Conservation (phyloP, 2,888 invertebrate species). For the Eurois occulta region DNA sequence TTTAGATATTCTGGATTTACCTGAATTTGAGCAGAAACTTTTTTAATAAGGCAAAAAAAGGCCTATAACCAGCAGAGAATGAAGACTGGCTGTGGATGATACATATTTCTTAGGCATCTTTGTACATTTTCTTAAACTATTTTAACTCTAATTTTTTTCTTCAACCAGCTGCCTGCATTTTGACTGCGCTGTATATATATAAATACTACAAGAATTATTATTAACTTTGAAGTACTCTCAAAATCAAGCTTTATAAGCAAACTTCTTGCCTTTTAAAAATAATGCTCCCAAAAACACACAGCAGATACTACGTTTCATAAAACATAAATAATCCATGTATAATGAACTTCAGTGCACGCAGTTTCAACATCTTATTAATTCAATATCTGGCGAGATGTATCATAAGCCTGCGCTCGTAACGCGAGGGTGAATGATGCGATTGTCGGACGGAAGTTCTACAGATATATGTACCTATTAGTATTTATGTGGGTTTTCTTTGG, state of each 20-base stretch:
- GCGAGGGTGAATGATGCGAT: constrained; percentile 32
- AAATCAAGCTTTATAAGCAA: not conserved
- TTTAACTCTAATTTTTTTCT: not conserved
- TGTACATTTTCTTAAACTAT: not conserved
- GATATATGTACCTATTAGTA: constrained; percentile 39
- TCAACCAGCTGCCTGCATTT: not conserved
- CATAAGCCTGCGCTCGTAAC: constrained; percentile 48
- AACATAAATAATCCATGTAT: constrained; percentile 52
- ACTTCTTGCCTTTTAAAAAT: not conserved
- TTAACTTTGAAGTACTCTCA: not conserved
- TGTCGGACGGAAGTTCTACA: constrained; percentile 23
- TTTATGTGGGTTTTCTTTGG: constrained; percentile 37
- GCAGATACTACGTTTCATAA: constrained; percentile 3
- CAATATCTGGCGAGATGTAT: constrained; percentile 59
- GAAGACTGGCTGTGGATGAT: not conserved
- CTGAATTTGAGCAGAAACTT: not conserved
- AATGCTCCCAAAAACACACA: constrained; percentile 3
- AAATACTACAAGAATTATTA: not conserved
- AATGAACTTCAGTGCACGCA: constrained; percentile 51
- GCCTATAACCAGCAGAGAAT: not conserved
- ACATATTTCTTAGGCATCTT: not conserved
- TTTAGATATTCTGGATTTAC: not conserved
- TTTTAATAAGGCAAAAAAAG: not conserved
- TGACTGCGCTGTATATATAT: not conserved
- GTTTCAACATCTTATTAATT: constrained; percentile 66